Evolutionary conservation across 2,113 vertebrate genomes (phyloP).

Genomic region (Electrona antarctica): DNA sequence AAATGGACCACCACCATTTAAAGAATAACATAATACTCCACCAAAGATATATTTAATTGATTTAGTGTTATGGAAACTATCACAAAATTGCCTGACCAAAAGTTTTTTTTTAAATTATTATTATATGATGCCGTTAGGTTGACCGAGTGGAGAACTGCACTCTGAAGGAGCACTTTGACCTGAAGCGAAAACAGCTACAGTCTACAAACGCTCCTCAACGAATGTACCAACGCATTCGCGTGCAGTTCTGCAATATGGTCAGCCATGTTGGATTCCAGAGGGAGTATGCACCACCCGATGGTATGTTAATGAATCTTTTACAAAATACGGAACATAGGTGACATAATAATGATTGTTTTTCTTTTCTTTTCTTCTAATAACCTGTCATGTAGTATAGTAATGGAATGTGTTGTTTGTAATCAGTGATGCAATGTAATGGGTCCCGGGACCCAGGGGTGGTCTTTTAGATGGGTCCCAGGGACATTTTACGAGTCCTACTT

Average conservation of each 20-base stretch:
- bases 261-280: conserved; percentile 85
- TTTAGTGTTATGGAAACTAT: no score
- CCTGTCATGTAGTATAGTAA: not conserved
- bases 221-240: conserved; percentile 82
- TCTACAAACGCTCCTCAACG: not conserved
- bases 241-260: conserved; percentile 79
- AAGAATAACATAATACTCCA: no score
- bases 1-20: no score
- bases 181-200: conserved; percentile 58
- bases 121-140: conserved; percentile 69
- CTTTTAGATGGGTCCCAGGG: no score
- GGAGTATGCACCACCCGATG: conserved; percentile 72
- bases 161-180: conserved; percentile 74
- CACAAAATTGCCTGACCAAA: no score
- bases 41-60: no score
- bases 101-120: not conserved
- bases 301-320: conserved; percentile 64
- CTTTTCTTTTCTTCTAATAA: not conserved
- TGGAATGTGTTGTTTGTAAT: not conserved
- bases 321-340: not conserved
- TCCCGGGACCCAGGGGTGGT: no score
- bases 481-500: no score
- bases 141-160: conserved; percentile 78
- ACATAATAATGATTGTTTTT: not conserved
- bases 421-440: no score